Conservation (phyloP, 2,888 invertebrate species). For the Mimumesa dahlbomi region DNA sequence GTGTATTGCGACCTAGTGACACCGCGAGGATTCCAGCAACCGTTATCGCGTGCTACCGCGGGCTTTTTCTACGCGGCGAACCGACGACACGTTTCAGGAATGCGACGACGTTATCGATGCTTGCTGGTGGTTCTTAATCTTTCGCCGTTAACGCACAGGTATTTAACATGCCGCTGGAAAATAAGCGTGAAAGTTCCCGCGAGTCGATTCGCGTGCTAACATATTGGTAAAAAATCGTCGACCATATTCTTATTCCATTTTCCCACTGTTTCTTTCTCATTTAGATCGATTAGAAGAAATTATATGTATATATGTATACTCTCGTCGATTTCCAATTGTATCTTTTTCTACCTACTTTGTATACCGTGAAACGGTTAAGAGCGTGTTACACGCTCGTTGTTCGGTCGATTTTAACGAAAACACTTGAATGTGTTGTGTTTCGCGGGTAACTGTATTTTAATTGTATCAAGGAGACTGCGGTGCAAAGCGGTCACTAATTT, state of each 20-base stretch:
- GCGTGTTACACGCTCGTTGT: too few relatives aligned
- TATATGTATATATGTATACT: too few relatives aligned
- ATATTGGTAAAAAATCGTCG: too few relatives aligned
- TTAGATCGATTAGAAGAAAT: too few relatives aligned
- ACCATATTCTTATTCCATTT: too few relatives aligned
- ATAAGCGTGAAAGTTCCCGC: conserved; percentile 23
- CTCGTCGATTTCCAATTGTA: too few relatives aligned
- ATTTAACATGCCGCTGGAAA: conserved; percentile 14
- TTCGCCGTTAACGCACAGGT: conserved; percentile 19
- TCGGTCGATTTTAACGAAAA: conserved; percentile 8
- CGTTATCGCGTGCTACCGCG: conserved; percentile 53
- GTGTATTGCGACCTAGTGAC: conserved; percentile 56
- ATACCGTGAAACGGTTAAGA: too few relatives aligned
- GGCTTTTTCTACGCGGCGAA: conserved; percentile 33
- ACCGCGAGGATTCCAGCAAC: conserved; percentile 53
- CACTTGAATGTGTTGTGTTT: conserved; percentile 2
- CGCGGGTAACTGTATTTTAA: conserved; percentile 40
- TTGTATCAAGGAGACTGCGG: conserved; percentile 14
- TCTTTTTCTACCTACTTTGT: too few relatives aligned
- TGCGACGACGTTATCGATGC: conserved; percentile 52
- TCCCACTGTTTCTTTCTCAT: too few relatives aligned
- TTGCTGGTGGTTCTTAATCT: conserved; percentile 42
- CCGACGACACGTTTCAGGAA: conserved; percentile 54
- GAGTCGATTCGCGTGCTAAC: too few relatives aligned
- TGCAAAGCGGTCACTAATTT: conserved; percentile 26